Conservation (phyloP, 2,888 invertebrate genomes). For the Sepioteuthis lessoniana region DNA sequence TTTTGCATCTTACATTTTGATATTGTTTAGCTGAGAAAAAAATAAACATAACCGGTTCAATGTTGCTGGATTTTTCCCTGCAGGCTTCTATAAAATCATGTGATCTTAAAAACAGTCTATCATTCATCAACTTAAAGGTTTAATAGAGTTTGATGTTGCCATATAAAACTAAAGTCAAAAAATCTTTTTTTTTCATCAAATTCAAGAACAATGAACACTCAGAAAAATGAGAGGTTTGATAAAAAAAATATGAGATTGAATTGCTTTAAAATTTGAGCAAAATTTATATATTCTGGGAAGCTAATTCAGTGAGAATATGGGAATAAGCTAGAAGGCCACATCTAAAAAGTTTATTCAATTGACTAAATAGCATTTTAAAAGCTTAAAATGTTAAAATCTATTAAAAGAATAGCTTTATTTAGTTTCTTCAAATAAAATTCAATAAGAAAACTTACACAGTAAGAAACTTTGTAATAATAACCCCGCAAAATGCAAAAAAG, state of each 20-base stretch:
- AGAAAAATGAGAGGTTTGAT: neutral
- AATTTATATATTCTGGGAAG: neutral
- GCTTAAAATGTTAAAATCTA: no score
- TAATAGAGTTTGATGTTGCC: neutral
- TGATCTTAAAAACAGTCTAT: neutral
- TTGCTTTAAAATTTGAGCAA: neutral
- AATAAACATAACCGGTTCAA: neutral
- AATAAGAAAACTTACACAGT: no score
- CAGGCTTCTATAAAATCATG: neutral
- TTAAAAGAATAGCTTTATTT: no score
- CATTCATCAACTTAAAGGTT: neutral
- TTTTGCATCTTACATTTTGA: slow-evolving; percentile 11
- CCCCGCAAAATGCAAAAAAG: no score
- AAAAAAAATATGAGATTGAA: neutral
- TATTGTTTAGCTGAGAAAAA: neutral
- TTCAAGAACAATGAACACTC: neutral
- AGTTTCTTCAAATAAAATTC: no score
- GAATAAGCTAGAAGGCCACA: no score
- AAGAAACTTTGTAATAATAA: no score
- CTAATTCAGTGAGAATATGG: no score
- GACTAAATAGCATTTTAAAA: no score
- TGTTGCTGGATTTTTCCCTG: neutral
- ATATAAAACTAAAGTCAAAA: neutral
- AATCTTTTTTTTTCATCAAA: neutral
- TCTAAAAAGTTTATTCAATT: no score